These are phyloP conservation scores for Cossypha heuglini DNA, from an alignment of 2,797 vertebrate genomes.

Conservation along the genomic window DNA sequence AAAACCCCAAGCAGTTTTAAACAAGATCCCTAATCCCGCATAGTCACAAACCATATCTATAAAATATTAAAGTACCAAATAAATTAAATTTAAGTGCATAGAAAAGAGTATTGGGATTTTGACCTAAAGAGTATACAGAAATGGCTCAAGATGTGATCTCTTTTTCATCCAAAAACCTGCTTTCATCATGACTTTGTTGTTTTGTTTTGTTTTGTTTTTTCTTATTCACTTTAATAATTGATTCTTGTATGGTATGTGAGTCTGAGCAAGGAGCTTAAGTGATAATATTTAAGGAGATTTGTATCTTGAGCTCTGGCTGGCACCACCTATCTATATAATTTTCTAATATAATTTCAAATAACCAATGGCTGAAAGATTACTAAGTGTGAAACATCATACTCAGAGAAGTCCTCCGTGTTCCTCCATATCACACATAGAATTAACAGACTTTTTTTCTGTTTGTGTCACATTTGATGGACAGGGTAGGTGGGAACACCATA, in stretches of 20 bases:
- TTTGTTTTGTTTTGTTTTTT: not conserved
- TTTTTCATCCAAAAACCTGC: not conserved
- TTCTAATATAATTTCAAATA: not conserved
- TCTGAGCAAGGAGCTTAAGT: not conserved
- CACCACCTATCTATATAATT: not conserved
- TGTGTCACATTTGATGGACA: not conserved
- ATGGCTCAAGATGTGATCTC: not conserved
- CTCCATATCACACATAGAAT: rapidly evolving
- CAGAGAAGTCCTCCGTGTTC: not conserved
- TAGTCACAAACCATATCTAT: not conserved
- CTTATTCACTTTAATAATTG: not conserved
- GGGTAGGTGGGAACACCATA: not conserved
- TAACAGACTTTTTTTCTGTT: not conserved
- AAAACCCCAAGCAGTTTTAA: not conserved
- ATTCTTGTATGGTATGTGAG: not conserved
- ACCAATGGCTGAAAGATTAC: not conserved
- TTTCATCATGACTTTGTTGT: not conserved
- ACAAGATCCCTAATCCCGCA: not conserved
- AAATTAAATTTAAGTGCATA: not conserved
- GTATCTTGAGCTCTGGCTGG: not conserved
- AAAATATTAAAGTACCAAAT: not conserved
- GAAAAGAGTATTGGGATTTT: not conserved
- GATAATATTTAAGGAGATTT: not conserved
- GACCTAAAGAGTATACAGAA: not conserved
- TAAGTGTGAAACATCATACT: not conserved